phyloP scores from a whole-genome alignment of 2,888 invertebrate species.

The Aspidapion aeneum region DNA sequence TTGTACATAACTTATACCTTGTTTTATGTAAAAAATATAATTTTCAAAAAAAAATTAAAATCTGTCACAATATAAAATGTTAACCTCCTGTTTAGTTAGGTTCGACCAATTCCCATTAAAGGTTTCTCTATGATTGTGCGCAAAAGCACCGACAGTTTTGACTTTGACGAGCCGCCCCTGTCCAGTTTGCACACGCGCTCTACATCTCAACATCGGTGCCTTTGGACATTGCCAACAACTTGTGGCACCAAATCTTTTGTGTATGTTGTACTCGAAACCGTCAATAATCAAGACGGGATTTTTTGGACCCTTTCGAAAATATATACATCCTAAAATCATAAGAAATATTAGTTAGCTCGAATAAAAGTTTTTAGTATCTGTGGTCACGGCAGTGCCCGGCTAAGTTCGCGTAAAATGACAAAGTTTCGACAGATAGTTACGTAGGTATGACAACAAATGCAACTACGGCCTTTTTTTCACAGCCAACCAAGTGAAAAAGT shows the following conservation, averaged over 20 bases:
- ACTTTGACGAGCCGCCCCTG: not conserved
- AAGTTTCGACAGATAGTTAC: too few relatives aligned
- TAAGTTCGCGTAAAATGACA: too few relatives aligned
- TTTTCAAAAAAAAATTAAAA: too few relatives aligned
- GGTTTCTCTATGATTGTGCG: not conserved
- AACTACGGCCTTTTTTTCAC: too few relatives aligned
- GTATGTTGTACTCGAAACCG: constrained; percentile 12
- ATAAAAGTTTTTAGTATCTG: too few relatives aligned
- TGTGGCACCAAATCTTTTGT: not conserved
- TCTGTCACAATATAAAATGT: not conserved
- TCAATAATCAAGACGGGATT: constrained; percentile 20
- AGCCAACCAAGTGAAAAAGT: too few relatives aligned
- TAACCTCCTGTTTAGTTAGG: not conserved
- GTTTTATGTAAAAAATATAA: too few relatives aligned
- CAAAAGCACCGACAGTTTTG: not conserved
- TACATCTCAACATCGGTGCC: not conserved
- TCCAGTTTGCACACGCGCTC: not conserved
- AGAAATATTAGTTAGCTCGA: too few relatives aligned
- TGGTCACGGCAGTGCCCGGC: too few relatives aligned
- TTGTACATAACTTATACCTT: too few relatives aligned
- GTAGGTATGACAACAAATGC: too few relatives aligned
- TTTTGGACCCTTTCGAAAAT: constrained; percentile 11
- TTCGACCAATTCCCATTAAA: not conserved
- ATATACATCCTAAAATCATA: not conserved
- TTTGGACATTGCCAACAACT: not conserved